These are phyloP conservation scores for Phyllostomus hastatus DNA, from an alignment of 2,113 vertebrate species.

Conservation along the genomic window DNA sequence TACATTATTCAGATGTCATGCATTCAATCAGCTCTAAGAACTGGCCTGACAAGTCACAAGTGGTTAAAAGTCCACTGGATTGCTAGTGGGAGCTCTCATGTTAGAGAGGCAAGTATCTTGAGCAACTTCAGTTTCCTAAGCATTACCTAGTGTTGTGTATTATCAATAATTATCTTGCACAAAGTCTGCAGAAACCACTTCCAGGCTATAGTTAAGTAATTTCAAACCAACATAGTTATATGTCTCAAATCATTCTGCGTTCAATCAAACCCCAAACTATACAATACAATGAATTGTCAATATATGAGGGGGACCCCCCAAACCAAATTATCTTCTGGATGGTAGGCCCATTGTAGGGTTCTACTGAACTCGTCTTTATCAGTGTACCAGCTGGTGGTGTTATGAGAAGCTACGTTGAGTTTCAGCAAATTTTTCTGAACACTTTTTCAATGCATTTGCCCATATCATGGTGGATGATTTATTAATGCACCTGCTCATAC, in stretches of 20 bases:
- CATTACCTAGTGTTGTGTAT: not conserved
- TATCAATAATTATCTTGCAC: not conserved
- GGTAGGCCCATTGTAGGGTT: too few relatives aligned
- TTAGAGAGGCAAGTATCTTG: not conserved
- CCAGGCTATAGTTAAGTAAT: not conserved
- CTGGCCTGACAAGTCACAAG: not conserved
- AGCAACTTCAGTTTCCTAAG: not conserved
- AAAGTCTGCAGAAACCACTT: not conserved
- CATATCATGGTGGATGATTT: too few relatives aligned
- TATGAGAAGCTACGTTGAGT: too few relatives aligned
- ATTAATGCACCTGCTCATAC: too few relatives aligned
- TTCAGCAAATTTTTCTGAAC: too few relatives aligned
- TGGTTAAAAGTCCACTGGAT: not conserved
- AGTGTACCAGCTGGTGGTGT: too few relatives aligned
- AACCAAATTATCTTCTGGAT: too few relatives aligned
- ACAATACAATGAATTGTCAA: not conserved
- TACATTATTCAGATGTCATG: not conserved
- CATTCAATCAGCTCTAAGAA: not conserved
- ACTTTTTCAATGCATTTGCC: too few relatives aligned
- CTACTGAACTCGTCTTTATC: too few relatives aligned
- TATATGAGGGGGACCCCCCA: too few relatives aligned
- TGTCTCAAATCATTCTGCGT: not conserved
- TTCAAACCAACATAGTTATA: not conserved
- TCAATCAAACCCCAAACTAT: not conserved
- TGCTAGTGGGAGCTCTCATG: not conserved